Percentiles rank a stretch among this genome's conserved stretches.
Conservation (phyloP, 2,797 vertebrate genomes). For the Xenops minutus region DNA sequence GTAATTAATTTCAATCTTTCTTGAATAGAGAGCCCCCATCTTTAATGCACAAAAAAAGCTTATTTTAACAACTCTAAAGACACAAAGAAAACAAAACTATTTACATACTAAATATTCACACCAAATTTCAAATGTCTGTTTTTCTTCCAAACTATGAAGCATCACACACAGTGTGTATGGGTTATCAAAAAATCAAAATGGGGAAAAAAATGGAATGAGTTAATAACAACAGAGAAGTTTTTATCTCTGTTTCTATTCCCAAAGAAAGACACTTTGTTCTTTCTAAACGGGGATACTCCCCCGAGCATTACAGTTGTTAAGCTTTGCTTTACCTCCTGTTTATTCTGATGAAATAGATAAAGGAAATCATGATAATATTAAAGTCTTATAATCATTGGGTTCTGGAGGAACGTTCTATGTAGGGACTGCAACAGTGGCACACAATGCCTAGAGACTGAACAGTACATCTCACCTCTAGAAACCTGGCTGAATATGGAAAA, state of each 20-base stretch:
- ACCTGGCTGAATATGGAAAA: background rate
- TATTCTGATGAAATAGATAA: background rate
- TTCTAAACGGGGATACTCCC: background rate
- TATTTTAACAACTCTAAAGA: background rate
- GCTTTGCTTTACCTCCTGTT: background rate
- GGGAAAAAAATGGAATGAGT: background rate
- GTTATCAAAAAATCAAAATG: background rate
- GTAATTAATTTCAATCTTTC: background rate
- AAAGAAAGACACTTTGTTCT: background rate
- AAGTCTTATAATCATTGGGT: background rate
- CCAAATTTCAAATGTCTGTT: background rate
- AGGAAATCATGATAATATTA: background rate
- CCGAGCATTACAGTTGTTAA: background rate
- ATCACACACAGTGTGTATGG: background rate
- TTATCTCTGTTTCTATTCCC: background rate
- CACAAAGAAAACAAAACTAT: background rate
- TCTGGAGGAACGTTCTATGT: background rate
- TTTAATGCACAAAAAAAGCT: background rate
- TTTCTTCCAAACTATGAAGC: background rate
- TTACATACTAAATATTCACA: background rate
- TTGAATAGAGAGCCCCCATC: background rate
- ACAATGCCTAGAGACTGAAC: background rate
- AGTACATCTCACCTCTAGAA: background rate
- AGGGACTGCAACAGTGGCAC: background rate
- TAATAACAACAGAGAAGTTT: background rate